Evolutionary conservation across 2,888 invertebrate species (phyloP).

Genomic region (Reticulitermes lucifugus): DNA sequence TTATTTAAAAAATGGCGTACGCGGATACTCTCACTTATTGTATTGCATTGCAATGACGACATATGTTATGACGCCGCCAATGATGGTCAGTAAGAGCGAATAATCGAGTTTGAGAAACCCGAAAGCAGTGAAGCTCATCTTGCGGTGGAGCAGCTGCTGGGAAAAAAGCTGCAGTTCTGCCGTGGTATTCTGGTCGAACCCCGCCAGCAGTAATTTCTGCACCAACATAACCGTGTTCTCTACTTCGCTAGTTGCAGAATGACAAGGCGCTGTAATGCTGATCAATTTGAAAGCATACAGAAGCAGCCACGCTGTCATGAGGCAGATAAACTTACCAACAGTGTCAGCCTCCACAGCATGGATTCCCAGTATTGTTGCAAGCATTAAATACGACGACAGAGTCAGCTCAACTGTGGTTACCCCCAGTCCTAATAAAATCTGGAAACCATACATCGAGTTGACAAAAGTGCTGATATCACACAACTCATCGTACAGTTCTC

Average conservation of each 20-base stretch:
- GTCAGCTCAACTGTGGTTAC: constrained; percentile 2
- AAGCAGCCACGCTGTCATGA: background rate
- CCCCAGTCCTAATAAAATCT: background rate
- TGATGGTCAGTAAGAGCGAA: constrained; percentile 9
- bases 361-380: background rate
- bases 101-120: background rate
- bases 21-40: background rate
- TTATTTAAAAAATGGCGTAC: too few relatives aligned
- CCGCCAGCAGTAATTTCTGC: background rate
- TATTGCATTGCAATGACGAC: constrained; percentile 3
- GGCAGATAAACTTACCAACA: background rate
- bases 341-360: background rate
- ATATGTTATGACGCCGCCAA: constrained; percentile 5
- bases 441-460: constrained; percentile 9
- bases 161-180: background rate
- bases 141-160: constrained; percentile 2
- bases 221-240: background rate
- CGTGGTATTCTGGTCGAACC: background rate
- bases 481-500: constrained; percentile 5
- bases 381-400: background rate
- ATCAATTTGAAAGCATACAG: constrained; percentile 4
- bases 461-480: background rate
- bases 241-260: background rate
- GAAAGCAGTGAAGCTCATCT: constrained; percentile 12
- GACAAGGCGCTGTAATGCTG: background rate